phyloP scores from a whole-genome alignment of 2,797 vertebrate genomes.

The Phataginus tetradactyla region DNA sequence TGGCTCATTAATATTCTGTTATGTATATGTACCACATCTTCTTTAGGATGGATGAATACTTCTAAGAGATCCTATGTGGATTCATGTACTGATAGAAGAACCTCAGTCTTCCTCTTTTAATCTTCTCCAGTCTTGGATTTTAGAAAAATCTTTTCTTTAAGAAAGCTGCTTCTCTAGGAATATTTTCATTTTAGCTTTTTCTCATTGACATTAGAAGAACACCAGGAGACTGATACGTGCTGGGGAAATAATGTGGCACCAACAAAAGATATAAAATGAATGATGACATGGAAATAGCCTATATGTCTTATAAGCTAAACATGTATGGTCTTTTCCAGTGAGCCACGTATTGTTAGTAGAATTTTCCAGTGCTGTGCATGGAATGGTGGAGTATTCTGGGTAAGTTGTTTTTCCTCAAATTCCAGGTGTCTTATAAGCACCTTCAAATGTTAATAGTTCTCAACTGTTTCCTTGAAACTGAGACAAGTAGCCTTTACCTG shows the following conservation, averaged over 20 bases:
- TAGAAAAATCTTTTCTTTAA: not conserved
- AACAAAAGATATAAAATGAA: not conserved
- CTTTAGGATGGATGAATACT: too few relatives aligned
- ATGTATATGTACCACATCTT: too few relatives aligned
- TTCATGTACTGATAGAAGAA: not conserved
- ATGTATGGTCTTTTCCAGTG: conserved; percentile 87
- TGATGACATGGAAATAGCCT: not conserved
- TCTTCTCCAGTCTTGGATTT: not conserved
- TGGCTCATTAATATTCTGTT: too few relatives aligned
- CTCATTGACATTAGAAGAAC: not conserved
- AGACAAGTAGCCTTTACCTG: not conserved
- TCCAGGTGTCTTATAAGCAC: not conserved
- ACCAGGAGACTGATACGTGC: not conserved
- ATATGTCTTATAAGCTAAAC: not conserved
- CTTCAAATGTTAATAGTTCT: not conserved
- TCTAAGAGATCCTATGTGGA: not conserved
- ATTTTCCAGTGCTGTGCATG: conserved; percentile 99
- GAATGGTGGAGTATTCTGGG: conserved; percentile 99
- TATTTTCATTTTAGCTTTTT: conserved; percentile 32
- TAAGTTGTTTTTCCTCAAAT: conserved; percentile 81
- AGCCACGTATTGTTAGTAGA: conserved; percentile 95
- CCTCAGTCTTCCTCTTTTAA: not conserved
- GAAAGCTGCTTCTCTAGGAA: not conserved
- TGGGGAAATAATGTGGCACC: not conserved
- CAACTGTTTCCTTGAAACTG: conserved; percentile 20